A percentile compares a stretch with the other conserved stretches of the same genome.
These are phyloP conservation scores for Hydroisotoma schaefferi DNA, from an alignment of 2,888 invertebrate genomes.

Conservation along the genomic window DNA sequence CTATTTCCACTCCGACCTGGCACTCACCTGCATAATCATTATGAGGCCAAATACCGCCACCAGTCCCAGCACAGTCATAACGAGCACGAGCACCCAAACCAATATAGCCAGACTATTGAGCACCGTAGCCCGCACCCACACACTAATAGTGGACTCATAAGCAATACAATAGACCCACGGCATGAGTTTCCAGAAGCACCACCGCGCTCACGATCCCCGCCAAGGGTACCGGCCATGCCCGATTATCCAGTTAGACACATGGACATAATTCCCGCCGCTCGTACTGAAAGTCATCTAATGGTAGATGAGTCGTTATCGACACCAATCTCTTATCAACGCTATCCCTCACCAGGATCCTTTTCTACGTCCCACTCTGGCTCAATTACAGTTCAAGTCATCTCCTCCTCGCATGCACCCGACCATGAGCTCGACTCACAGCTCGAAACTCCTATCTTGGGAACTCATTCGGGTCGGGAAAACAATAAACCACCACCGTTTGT, in stretches of 20 bases:
- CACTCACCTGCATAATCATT: constrained; percentile 48
- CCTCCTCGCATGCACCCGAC: constrained; percentile 59
- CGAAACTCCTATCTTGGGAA: constrained; percentile 59
- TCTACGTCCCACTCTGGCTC: constrained; percentile 51
- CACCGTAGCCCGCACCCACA: constrained; percentile 39
- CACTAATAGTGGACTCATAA: constrained; percentile 28
- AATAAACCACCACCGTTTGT: constrained; percentile 41
- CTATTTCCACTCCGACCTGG: constrained; percentile 57
- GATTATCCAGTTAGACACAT: constrained; percentile 34
- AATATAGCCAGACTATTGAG: constrained; percentile 32
- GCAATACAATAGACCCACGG: constrained; percentile 35
- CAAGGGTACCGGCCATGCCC: constrained; percentile 26
- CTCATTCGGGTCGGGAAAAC: constrained; percentile 28
- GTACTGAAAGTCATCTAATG: constrained; percentile 51
- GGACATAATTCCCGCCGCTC: constrained; percentile 50
- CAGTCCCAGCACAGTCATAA: constrained; percentile 26
- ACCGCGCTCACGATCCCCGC: constrained; percentile 24
- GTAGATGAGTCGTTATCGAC: constrained; percentile 56
- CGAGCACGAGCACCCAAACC: constrained; percentile 29
- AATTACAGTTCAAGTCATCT: constrained; percentile 62
- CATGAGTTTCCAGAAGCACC: constrained; percentile 37
- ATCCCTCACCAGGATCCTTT: constrained; percentile 49
- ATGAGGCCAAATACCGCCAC: constrained; percentile 27
- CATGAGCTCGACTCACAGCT: constrained; percentile 59
- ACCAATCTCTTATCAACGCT: constrained; percentile 50